phyloP scores from a whole-genome alignment of 1,140 invertebrate genomes.

The Drosophila pseudoobscura region DNA sequence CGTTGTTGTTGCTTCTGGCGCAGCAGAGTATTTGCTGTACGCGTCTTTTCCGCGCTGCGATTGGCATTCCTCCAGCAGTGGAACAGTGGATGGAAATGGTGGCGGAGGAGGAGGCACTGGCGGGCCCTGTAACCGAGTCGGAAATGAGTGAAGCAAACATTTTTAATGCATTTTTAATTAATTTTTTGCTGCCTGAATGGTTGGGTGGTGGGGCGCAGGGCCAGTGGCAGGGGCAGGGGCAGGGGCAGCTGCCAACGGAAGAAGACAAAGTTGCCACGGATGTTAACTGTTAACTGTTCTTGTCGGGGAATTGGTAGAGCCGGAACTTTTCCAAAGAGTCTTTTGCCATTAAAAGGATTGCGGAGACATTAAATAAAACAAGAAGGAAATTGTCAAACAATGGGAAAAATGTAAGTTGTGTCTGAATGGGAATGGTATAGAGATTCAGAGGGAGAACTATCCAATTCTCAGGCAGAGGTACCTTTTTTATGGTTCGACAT shows the following conservation, averaged over 20 bases:
- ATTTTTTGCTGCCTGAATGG: conserved; percentile 54
- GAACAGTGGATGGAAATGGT: conserved; percentile 3
- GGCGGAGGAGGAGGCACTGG: too few relatives aligned
- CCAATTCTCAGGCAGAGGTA: too few relatives aligned
- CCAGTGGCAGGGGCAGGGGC: neutral
- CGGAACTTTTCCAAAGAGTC: neutral
- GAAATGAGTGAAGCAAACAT: conserved; percentile 39
- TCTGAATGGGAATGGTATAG: too few relatives aligned
- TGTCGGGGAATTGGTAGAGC: neutral
- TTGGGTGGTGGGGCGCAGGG: too few relatives aligned
- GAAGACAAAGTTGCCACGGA: conserved; percentile 41
- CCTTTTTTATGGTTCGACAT: too few relatives aligned
- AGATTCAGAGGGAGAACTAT: too few relatives aligned
- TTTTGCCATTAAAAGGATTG: neutral
- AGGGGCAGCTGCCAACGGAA: neutral
- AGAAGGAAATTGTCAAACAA: neutral
- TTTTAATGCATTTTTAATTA: conserved; percentile 78
- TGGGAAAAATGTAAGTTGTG: too few relatives aligned
- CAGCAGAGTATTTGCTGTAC: conserved; percentile 13
- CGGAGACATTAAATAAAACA: neutral
- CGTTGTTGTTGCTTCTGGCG: conserved; percentile 12
- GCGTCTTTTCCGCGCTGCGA: conserved; percentile 12
- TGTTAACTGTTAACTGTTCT: conserved; percentile 3
- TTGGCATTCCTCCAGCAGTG: conserved; percentile 38
- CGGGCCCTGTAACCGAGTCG: neutral